Base-by-base conservation (phyloP, 2,888 invertebrate species). In the Caenorhabditis plicata region DNA sequence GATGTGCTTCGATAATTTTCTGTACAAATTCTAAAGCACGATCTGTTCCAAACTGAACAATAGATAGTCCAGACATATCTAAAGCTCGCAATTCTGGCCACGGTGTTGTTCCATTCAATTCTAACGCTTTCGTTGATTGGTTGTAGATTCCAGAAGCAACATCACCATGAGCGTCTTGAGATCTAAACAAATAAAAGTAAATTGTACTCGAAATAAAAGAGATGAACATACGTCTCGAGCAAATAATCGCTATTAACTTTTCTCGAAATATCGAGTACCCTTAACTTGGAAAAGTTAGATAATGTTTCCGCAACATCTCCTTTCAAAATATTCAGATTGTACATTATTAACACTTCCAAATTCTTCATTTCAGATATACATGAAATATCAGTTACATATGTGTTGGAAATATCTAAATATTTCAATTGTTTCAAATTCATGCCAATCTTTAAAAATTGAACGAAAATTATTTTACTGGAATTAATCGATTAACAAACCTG, bases 41-140 rank as follows among this genome's bases (percentile, higher is more conserved):
- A 26, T 68, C 71, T 11, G 65, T 53, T 35, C 60, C 71, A 43
- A 57, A 55, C 32, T 56, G 64, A 11, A 60, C 64, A 23, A 68
- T 54, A 17, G 53, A 44, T 38, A 67, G 54, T 29, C 71, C 71
- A n/a, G 71, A 62, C 52, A 71, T 53, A 41, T 71, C 71, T n/a
- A 71, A 47, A 11, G 60, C 52, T 41, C 61, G 32, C 35, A 71
- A 41, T 27, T 68, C 43, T 2, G 68, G 52, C 71, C 71, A 71
- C 9, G 64, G 55, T 3, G 62, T 51, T 9, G 39, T 17, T 2
- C 33, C 38, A 26, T 45, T 45, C n/a, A 32, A 44, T 9, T 56
- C 55, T 20, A 52, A 36, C n/a, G 66, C 50, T 23, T 44, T 46
- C n/a, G 40, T 26, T 9, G 68, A 54, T 33, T 50, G 41, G 20